Evolutionary conservation across 2,113 vertebrate species (phyloP).

Genomic region (Centropus unirufus): DNA sequence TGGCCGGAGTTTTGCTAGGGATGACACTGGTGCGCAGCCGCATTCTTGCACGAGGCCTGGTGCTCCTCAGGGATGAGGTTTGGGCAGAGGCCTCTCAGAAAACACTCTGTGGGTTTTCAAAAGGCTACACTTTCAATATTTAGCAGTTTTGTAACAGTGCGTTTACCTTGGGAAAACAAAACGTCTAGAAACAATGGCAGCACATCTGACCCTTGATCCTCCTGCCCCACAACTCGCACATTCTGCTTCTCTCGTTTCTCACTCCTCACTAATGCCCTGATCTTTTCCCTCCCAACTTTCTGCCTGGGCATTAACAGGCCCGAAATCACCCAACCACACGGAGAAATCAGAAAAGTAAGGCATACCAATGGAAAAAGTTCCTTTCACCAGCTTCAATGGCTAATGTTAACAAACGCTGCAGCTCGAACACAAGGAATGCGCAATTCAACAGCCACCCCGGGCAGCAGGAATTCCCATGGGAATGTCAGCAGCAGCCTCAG

Average conservation of each 20-base stretch:
- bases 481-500: background rate
- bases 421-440: background rate
- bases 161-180: background rate
- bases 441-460: background rate
- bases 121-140: background rate
- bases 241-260: background rate
- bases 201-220: background rate
- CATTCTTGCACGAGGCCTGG: background rate
- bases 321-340: background rate
- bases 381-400: background rate
- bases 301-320: background rate
- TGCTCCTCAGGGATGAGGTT: rapidly evolving
- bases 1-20: background rate
- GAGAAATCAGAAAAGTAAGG: background rate
- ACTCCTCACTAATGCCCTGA: background rate
- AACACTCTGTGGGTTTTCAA: background rate
- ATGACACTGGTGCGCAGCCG: background rate
- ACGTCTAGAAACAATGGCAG: background rate
- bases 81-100: background rate
- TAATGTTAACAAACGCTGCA: background rate
- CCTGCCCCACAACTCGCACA: background rate
- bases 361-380: background rate
- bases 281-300: background rate
- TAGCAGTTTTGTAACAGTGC: background rate
- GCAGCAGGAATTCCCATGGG: background rate